Evolutionary conservation across 2,797 vertebrate genomes (phyloP), one percentile per base, ranked within the genome.

Genomic region (Melanotaenia boesemani): DNA sequence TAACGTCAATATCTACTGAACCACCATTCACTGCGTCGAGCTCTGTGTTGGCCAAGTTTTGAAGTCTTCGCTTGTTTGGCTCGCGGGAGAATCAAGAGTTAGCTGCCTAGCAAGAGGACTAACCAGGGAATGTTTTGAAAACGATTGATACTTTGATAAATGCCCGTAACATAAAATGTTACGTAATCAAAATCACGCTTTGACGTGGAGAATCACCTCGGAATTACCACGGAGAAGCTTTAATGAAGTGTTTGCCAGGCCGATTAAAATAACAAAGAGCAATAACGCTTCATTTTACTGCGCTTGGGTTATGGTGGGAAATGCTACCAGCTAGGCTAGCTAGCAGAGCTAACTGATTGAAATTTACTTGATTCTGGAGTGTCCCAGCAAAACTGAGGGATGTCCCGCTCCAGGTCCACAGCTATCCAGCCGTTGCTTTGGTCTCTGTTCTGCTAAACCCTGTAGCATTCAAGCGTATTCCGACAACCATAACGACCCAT

Each of bases 281-380:
- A 92, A 94, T 86, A 95, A 92, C 89, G 93, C 93, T 90, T 88
- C 86, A 88, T 91, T 92, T 96, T 92, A 91, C 92, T 95, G 94
- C 93, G 94, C 91, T 91, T 87, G 79, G 79, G 84, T 74, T 84
- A 68, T 83, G 13, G 58, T 73, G 69, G 91, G 89, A 92, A 91
- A 79, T 41, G 80, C 83, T 83, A 84, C n/a, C 62, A 76, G 89
- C 88, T 92, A 90, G 63, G 88, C 85, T 90, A 88, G 69, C 82
- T 87, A 86, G 68, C 79, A 60, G 63, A 82, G 92, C 90, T 91
- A 94, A 91, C 87, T 89, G 93, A 84, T 88, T 94, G 88, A 88
- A 89, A 93, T 93, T 88, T 94, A 93, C 93, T 93, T 94, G 93
- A 87, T 93, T 91, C 84, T 91, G 87, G 76, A 91, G 89, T 80